Conservation (phyloP, 2,113 vertebrate genomes). For the Ia io region DNA sequence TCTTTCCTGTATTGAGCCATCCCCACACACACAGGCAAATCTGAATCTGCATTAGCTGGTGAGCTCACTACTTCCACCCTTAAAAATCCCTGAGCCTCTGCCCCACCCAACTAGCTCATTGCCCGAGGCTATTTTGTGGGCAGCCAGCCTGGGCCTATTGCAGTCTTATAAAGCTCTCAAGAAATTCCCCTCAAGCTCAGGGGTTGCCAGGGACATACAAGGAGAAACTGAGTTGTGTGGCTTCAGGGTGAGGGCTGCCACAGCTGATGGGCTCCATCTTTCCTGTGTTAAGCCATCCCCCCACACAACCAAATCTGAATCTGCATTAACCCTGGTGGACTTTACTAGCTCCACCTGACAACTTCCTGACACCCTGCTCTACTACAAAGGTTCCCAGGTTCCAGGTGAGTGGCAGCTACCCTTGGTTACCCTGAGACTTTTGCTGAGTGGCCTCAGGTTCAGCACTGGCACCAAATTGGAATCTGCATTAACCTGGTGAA, state of each 20-base stretch:
- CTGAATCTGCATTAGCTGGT: neutral
- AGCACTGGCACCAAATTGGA: neutral
- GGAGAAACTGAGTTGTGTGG: neutral
- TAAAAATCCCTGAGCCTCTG: neutral
- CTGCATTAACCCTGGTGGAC: neutral
- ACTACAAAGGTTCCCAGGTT: neutral
- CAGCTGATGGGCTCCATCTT: neutral
- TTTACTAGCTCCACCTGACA: neutral
- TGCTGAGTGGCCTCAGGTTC: neutral
- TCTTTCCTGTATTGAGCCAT: neutral
- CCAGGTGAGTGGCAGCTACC: neutral
- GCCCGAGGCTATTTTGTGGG: neutral
- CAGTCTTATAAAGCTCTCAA: neutral
- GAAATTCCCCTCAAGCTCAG: neutral
- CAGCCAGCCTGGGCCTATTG: neutral
- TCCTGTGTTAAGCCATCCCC: neutral
- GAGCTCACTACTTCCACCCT: neutral
- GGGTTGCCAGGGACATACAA: neutral
- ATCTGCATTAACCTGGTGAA: neutral
- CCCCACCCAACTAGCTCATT: neutral
- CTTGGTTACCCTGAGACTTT: neutral
- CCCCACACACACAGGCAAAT: neutral
- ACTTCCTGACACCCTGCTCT: neutral
- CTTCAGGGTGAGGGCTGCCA: neutral
- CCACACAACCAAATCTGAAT: neutral